phyloP scores from a whole-genome alignment of 2,888 invertebrate species.

The Halictus ligatus region DNA sequence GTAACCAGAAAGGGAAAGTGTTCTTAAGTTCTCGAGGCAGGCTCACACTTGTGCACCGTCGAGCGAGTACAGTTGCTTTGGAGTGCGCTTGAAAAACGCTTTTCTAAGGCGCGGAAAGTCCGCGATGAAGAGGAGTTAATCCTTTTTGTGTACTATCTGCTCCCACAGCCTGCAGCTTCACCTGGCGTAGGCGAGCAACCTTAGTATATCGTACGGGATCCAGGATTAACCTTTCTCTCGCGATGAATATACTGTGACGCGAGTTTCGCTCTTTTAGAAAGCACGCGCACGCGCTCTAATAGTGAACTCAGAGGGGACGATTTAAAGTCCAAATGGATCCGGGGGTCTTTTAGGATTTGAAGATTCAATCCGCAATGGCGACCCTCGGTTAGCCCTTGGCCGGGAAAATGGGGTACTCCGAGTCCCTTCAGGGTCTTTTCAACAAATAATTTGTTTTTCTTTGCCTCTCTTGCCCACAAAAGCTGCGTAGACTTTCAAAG shows the following conservation, averaged over 20 bases:
- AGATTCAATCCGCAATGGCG: background rate
- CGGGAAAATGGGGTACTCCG: background rate
- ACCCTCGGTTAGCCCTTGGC: background rate
- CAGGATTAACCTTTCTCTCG: background rate
- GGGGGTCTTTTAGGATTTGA: background rate
- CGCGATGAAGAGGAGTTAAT: background rate
- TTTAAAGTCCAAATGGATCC: background rate
- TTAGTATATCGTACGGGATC: background rate
- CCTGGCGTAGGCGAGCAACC: background rate
- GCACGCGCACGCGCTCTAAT: background rate
- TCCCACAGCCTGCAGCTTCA: background rate
- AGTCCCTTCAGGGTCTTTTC: background rate
- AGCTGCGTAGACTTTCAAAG: too few relatives aligned
- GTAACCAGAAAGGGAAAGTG: slow-evolving; percentile 1
- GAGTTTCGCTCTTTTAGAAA: background rate
- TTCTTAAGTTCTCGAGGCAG: background rate
- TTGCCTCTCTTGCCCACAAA: background rate
- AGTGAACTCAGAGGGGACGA: background rate
- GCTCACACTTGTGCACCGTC: background rate
- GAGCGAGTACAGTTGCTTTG: background rate
- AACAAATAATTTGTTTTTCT: background rate
- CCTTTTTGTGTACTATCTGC: background rate
- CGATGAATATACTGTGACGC: background rate
- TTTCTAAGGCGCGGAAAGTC: background rate
- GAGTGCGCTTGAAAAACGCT: background rate